These are phyloP conservation scores for Colossoma macropomum DNA, from an alignment of 2,113 vertebrate species.

Conservation along the genomic window DNA sequence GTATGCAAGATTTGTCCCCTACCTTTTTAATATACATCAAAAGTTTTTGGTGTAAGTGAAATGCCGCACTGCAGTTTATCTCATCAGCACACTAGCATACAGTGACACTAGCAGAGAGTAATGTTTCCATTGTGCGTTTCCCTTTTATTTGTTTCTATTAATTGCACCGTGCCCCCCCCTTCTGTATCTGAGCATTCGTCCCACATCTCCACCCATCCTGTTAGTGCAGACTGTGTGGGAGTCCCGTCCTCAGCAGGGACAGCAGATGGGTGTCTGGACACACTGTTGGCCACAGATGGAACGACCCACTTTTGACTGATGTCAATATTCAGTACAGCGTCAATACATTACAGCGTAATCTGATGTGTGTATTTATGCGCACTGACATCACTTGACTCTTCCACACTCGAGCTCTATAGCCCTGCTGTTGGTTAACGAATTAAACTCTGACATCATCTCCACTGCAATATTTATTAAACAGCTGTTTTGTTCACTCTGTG, in stretches of 20 bases:
- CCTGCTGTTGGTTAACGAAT: conserved; percentile 7
- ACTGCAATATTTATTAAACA: not conserved
- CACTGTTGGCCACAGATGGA: conserved; percentile 23
- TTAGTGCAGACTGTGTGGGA: not conserved
- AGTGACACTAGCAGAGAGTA: not conserved
- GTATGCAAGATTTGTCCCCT: not conserved
- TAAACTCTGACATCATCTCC: conserved; percentile 10
- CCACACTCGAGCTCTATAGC: not conserved
- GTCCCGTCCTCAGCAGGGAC: not conserved
- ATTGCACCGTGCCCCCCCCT: not conserved
- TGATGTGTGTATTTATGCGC: conserved; percentile 32
- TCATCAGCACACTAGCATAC: not conserved
- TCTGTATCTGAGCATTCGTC: not conserved
- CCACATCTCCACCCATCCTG: conserved; percentile 29
- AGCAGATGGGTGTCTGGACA: conserved; percentile 42
- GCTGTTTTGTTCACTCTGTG: not conserved
- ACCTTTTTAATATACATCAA: not conserved
- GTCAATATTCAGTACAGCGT: conserved; percentile 5
- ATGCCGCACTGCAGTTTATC: not conserved
- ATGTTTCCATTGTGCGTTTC: conserved; percentile 19
- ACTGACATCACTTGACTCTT: conserved; percentile 2
- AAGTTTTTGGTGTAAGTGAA: conserved; percentile 1
- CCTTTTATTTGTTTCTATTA: conserved; percentile 15
- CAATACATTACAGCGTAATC: not conserved
- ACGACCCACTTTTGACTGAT: conserved; percentile 19